Percentiles rank a stretch among this genome's conserved stretches.
These are phyloP conservation scores for Misgurnus mizolepis DNA, from an alignment of 2,113 vertebrate genomes.

Conservation along the genomic window DNA sequence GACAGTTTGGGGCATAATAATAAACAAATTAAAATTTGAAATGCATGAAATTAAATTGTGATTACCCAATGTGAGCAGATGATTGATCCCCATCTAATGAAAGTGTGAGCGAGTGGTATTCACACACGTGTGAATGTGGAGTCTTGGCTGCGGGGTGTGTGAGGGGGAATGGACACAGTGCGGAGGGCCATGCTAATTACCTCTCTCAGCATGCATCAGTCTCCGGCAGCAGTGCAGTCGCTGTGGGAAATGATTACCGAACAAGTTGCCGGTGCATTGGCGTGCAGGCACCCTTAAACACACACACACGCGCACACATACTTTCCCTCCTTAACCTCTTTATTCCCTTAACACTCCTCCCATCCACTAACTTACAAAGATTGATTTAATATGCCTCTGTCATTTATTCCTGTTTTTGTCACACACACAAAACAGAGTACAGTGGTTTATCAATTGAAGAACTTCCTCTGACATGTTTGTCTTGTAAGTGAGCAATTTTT, in stretches of 20 bases:
- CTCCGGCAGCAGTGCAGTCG: slow-evolving; percentile 69
- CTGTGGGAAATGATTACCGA: slow-evolving; percentile 73
- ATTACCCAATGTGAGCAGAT: slow-evolving; percentile 63
- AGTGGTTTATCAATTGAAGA: no score
- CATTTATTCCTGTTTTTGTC: not conserved
- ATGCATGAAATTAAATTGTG: slow-evolving; percentile 69
- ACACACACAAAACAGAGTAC: no score
- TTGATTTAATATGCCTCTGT: slow-evolving; percentile 26
- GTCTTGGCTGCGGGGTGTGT: slow-evolving; percentile 58
- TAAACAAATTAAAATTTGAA: slow-evolving; percentile 70
- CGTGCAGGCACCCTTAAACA: slow-evolving; percentile 54
- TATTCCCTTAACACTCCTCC: slow-evolving; percentile 3
- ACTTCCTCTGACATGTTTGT: no score
- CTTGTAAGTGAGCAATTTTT: no score
- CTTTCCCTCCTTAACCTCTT: slow-evolving; percentile 17
- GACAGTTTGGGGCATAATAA: slow-evolving; percentile 63
- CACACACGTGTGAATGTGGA: slow-evolving; percentile 16
- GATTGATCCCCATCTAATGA: slow-evolving; percentile 68
- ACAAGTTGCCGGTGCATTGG: slow-evolving; percentile 64
- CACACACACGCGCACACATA: slow-evolving; percentile 20
- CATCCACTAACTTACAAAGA: slow-evolving; percentile 12
- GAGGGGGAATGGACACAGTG: slow-evolving; percentile 65
- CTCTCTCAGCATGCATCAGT: slow-evolving; percentile 70
- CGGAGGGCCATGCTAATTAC: slow-evolving; percentile 75
- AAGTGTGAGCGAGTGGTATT: slow-evolving; percentile 41